phyloP scores from a whole-genome alignment of 2,888 invertebrate species.

The Drosophila nr. perissopoda region DNA sequence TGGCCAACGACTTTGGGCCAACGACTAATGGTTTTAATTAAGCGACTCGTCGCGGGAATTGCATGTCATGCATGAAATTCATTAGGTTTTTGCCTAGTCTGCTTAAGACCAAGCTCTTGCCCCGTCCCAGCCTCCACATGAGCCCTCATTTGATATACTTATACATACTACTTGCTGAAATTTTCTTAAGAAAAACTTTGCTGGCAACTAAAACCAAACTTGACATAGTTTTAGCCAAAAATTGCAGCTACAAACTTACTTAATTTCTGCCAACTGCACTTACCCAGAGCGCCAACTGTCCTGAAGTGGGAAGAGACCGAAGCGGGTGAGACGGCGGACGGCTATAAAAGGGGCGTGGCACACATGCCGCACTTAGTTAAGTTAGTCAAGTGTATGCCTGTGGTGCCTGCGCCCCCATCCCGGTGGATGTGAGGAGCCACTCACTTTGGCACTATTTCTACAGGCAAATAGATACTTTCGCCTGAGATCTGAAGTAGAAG shows the following conservation, averaged over 20 bases:
- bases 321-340: not conserved
- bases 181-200: constrained; percentile 78
- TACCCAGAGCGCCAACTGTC: constrained; percentile 68
- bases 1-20: constrained; percentile 53
- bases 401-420: not conserved
- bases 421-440: constrained; percentile 66
- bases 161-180: constrained; percentile 56
- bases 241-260: constrained; percentile 81
- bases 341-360: constrained; percentile 33
- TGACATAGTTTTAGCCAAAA: constrained; percentile 79
- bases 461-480: constrained; percentile 70
- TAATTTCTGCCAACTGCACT: constrained; percentile 79
- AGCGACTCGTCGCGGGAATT: constrained; percentile 69
- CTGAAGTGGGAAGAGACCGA: not conserved
- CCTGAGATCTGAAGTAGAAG: constrained; percentile 13
- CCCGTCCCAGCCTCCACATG: not conserved
- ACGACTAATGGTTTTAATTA: constrained; percentile 78
- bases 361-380: constrained; percentile 75
- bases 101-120: constrained; percentile 15
- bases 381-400: constrained; percentile 71
- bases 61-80: constrained; percentile 79
- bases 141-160: constrained; percentile 70
- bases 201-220: constrained; percentile 80
- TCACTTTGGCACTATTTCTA: constrained; percentile 73
- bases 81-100: constrained; percentile 60